These are phyloP conservation scores for Molorchus minor DNA, from an alignment of 2,888 invertebrate species.

Conservation along the genomic window DNA sequence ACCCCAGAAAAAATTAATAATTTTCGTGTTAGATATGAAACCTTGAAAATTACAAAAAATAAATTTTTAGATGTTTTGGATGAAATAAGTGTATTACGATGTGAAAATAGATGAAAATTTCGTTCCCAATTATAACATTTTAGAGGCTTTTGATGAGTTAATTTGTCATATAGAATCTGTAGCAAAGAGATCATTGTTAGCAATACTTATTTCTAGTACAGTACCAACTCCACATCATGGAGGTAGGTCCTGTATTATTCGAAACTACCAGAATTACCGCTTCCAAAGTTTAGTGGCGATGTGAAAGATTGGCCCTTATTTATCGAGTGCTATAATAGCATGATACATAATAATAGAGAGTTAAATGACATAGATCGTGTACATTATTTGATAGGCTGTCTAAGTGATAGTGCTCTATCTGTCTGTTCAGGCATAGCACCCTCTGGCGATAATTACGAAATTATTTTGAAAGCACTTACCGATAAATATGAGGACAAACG, in stretches of 20 bases:
- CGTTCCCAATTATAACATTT: neutral
- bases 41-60: neutral
- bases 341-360: too few relatives aligned
- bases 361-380: too few relatives aligned
- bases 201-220: neutral
- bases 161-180: slow-evolving; percentile 1
- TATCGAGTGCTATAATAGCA: neutral
- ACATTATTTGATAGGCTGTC: too few relatives aligned
- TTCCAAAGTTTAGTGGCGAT: slow-evolving; percentile 4
- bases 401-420: too few relatives aligned
- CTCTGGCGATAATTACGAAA: too few relatives aligned
- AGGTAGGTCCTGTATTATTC: neutral
- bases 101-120: neutral
- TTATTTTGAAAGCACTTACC: too few relatives aligned
- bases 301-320: slow-evolving; percentile 2
- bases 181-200: neutral
- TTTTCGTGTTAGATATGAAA: slow-evolving; percentile 2
- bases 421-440: too few relatives aligned
- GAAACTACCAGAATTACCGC: slow-evolving; percentile 2
- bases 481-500: too few relatives aligned
- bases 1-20: neutral
- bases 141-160: neutral
- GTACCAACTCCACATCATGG: neutral
- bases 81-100: neutral
- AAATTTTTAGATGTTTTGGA: neutral